These are phyloP conservation scores for Bradypodion ventrale DNA, from an alignment of 2,797 vertebrate genomes.

Conservation along the genomic window DNA sequence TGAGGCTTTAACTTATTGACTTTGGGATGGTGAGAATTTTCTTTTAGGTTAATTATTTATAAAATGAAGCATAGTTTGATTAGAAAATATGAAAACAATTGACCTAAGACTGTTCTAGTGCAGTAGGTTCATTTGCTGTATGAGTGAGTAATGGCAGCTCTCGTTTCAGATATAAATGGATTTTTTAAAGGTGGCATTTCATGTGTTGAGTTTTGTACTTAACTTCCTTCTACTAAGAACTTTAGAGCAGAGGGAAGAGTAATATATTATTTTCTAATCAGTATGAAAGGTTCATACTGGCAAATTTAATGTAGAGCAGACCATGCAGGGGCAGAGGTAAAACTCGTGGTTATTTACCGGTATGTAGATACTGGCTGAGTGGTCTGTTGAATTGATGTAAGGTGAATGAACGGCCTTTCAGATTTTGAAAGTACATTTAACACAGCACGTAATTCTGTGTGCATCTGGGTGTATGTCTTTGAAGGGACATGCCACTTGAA, in stretches of 20 bases:
- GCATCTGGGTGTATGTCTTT: conserved; percentile 17
- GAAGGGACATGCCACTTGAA: conserved; percentile 32
- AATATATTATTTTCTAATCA: not conserved
- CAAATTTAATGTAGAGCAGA: not conserved
- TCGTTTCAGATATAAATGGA: conserved; percentile 36
- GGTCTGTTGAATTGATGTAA: not conserved
- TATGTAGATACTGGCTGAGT: not conserved
- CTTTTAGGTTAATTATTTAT: not conserved
- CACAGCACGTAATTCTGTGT: not conserved
- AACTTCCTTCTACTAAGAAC: conserved; percentile 18
- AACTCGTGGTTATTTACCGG: not conserved
- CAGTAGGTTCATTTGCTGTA: not conserved
- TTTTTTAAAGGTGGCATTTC: conserved; percentile 51
- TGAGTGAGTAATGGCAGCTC: not conserved
- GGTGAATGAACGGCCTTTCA: not conserved
- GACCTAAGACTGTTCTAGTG: not conserved
- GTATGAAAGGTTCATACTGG: not conserved
- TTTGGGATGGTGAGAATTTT: not conserved
- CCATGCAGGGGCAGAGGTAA: not conserved
- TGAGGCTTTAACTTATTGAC: not conserved
- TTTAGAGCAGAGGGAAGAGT: conserved; percentile 31
- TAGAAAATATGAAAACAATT: not conserved
- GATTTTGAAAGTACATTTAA: conserved; percentile 23
- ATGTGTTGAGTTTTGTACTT: conserved; percentile 34
- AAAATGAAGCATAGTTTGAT: not conserved